phyloP scores from a whole-genome alignment of 2,888 invertebrate genomes.

The Sminthurides aquaticus region DNA sequence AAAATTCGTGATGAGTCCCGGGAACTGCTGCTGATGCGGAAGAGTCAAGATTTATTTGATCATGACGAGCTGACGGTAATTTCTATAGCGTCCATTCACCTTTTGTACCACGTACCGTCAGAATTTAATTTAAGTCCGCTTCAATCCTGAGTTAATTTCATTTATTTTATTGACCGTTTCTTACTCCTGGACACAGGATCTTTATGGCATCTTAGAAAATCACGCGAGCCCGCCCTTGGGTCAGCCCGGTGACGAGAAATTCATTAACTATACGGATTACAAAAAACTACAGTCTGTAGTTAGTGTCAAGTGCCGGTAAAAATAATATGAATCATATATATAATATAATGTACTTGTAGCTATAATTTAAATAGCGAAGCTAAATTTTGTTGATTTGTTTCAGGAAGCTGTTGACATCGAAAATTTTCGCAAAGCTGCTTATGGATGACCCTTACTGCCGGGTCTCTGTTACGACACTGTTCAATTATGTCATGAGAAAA shows the following conservation, averaged over 20 bases:
- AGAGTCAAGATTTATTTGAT: slow-evolving; percentile 73
- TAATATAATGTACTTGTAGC: neutral
- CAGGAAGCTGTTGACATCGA: slow-evolving; percentile 62
- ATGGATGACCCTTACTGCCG: slow-evolving; percentile 77
- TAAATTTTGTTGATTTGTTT: too few species aligned
- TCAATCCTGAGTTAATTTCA: neutral
- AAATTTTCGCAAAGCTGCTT: slow-evolving; percentile 78
- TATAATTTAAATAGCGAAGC: too few species aligned
- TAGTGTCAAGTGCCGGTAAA: slow-evolving; percentile 64
- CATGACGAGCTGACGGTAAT: slow-evolving; percentile 66
- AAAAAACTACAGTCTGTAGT: slow-evolving; percentile 67
- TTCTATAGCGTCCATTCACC: slow-evolving; percentile 5
- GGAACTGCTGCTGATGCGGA: slow-evolving; percentile 75
- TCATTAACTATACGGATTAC: slow-evolving; percentile 78
- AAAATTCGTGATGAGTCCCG: slow-evolving; percentile 68
- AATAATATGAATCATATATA: slow-evolving; percentile 8
- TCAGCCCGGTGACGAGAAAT: slow-evolving; percentile 66
- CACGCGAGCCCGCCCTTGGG: slow-evolving; percentile 61
- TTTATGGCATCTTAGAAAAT: slow-evolving; percentile 77
- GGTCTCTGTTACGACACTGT: slow-evolving; percentile 79
- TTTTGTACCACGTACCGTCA: neutral
- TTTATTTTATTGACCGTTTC: neutral
- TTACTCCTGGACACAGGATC: slow-evolving; percentile 49
- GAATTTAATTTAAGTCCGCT: neutral
- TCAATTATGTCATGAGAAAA: slow-evolving; percentile 90